Percentiles rank a stretch among this genome's conserved stretches.
Evolutionary conservation across 2,797 vertebrate species (phyloP).

Genomic region (Sylvia borin): DNA sequence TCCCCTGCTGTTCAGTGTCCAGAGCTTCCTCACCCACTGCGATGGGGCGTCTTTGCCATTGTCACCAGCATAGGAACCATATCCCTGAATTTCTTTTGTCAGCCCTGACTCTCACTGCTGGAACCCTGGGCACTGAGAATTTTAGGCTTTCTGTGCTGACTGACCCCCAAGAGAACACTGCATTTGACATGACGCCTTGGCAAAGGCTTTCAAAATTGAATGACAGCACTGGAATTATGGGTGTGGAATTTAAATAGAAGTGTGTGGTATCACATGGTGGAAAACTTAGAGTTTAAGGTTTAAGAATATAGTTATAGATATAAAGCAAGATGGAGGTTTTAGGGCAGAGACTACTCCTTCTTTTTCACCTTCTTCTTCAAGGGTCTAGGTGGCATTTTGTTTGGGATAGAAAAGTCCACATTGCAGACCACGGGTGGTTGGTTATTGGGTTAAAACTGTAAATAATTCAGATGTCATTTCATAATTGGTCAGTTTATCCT

Average conservation of each 20-base stretch:
- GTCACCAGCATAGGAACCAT: accelerated
- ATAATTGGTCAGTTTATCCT: background rate
- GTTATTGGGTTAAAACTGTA: background rate
- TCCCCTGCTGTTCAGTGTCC: background rate
- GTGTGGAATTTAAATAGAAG: background rate
- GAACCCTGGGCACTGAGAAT: background rate
- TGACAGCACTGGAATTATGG: background rate
- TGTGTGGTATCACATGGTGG: background rate
- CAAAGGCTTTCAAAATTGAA: background rate
- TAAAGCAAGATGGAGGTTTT: background rate
- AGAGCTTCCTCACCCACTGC: background rate
- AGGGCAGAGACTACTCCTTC: background rate
- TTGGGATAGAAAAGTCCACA: background rate
- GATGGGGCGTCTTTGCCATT: background rate
- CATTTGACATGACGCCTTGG: background rate
- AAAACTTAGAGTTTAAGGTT: background rate
- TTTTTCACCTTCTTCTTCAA: background rate
- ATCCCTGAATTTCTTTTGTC: background rate
- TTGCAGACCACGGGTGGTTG: accelerated
- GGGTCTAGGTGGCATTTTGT: background rate
- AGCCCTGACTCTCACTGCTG: background rate
- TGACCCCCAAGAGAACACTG: background rate
- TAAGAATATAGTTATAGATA: background rate
- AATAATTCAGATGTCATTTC: background rate
- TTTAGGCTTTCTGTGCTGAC: background rate